A percentile compares a stretch with the other conserved stretches of the same genome.
Evolutionary conservation across 2,888 invertebrate genomes (phyloP).

Genomic region (Amaurobius ferox): DNA sequence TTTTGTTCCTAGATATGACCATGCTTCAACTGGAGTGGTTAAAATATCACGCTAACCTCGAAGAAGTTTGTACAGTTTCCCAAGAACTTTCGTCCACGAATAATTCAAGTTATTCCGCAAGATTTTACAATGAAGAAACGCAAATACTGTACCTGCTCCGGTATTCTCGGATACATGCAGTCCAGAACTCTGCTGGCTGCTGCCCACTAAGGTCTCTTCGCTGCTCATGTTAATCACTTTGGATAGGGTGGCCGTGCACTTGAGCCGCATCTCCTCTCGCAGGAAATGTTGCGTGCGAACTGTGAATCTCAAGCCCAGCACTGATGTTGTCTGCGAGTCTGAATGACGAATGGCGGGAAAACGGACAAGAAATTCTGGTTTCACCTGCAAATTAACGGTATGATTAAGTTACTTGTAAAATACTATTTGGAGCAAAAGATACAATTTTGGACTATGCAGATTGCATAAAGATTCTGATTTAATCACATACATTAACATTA

Average conservation of each 20-base stretch:
- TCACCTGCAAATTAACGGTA: slow-evolving; percentile 24
- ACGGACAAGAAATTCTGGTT: slow-evolving; percentile 45
- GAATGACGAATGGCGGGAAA: slow-evolving; percentile 39
- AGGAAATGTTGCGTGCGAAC: slow-evolving; percentile 66
- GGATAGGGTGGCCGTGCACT: slow-evolving; percentile 73
- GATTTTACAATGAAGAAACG: too few relatives aligned
- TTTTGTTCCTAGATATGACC: too few relatives aligned
- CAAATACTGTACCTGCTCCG: slow-evolving; percentile 46
- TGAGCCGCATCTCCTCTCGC: slow-evolving; percentile 72
- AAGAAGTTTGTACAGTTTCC: too few relatives aligned
- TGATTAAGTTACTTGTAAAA: too few relatives aligned
- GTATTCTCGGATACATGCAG: slow-evolving; percentile 72
- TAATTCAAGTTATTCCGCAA: too few relatives aligned
- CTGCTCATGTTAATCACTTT: slow-evolving; percentile 73
- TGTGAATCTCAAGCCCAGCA: slow-evolving; percentile 53
- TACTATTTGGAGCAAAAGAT: too few relatives aligned
- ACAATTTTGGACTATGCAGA: too few relatives aligned
- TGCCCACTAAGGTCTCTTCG: slow-evolving; percentile 72
- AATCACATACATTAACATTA: too few relatives aligned
- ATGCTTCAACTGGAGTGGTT: too few relatives aligned
- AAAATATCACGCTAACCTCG: too few relatives aligned
- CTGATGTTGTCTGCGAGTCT: slow-evolving; percentile 55
- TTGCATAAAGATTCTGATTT: too few relatives aligned
- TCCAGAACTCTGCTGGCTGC: slow-evolving; percentile 72
- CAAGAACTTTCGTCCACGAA: too few relatives aligned